A percentile compares a stretch with the other conserved stretches of the same genome.
Conservation (phyloP, 1,140 invertebrate genomes). For the Trichomalopsis sarcophagae region DNA sequence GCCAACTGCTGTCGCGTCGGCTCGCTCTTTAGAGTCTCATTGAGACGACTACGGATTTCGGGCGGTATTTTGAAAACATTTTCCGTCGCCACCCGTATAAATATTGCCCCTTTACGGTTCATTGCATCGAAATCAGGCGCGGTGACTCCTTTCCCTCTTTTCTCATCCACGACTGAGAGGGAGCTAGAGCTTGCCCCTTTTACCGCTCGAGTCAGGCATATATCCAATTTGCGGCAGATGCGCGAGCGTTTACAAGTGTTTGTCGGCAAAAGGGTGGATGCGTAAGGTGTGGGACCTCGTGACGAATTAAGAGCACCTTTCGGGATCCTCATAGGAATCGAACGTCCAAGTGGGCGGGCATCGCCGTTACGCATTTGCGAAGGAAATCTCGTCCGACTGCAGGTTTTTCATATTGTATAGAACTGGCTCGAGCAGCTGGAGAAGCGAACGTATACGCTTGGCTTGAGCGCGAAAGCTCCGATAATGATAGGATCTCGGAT, state of each 20-base stretch:
- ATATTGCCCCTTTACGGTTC: conserved; percentile 26
- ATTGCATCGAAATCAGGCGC: conserved; percentile 21
- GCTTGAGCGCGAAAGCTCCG: conserved; percentile 42
- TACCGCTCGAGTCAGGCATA: not conserved
- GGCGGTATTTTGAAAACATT: conserved; percentile 47
- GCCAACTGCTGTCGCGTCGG: not conserved
- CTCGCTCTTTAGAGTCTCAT: not conserved
- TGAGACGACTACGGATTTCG: conserved; percentile 35
- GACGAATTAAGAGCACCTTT: conserved; percentile 35
- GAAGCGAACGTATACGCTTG: not conserved
- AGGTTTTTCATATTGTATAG: not conserved
- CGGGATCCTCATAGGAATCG: not conserved
- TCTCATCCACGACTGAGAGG: not conserved
- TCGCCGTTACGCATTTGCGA: too few relatives aligned
- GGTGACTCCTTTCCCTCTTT: not conserved
- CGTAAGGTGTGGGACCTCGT: not conserved
- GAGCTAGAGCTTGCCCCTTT: conserved; percentile 9
- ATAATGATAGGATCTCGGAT: conserved; percentile 56
- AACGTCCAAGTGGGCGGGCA: not conserved
- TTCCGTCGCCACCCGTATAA: conserved; percentile 36
- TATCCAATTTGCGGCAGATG: conserved; percentile 41
- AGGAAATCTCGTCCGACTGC: too few relatives aligned
- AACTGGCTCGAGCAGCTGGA: conserved; percentile 24
- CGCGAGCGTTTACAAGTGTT: not conserved
- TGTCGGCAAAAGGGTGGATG: not conserved